Evolutionary conservation across 1,140 invertebrate genomes (phyloP), one percentile per base, ranked within the genome.

Genomic region (Plutomurus gul): DNA sequence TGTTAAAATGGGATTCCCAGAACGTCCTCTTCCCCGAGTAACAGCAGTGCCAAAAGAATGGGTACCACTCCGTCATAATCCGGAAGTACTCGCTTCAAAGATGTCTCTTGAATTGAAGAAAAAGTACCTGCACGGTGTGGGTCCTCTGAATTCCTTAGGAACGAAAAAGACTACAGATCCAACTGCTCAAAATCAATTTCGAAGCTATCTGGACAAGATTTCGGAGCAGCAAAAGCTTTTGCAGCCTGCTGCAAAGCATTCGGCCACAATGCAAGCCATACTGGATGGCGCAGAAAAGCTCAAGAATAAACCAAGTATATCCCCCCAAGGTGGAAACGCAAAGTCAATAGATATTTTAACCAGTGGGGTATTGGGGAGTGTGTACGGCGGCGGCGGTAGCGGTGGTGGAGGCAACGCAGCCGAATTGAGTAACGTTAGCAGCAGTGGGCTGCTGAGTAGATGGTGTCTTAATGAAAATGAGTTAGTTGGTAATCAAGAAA

Each of bases 151-250:
- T 27, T 16, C 13, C 22, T 13, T 36, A 1, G 56, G 65, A 40
- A 30, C 37, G 7, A 80, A 83, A 70, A 84, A 79, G 43, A 20
- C 65, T 18, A 16, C 30, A 0, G 77, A 78, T 56, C 39, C 73
- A 65, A 76, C 82, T 4, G 76, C 93, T 73, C 88, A 96, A 8
- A 94, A 95, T 84, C 92, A 93, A 84, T 89, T 96, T 51, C 92
- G 93, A 86, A 93, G 91, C 56, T 92, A 96, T 80, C 91, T 94
- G 40, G 93, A 92, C 30, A 93, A 92, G 75, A 96, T 96, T 77
- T 94, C 94, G 1, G 94, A 96, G 85, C 93, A 94, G 82, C 95
- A 96, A 84, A 96, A 96, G 84, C 86, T 95, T 77, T 85, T 96
- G 39, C 93, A 95, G 86, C 93, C 94, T 0, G 92, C 94, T 0